Evolutionary conservation across 2,888 invertebrate genomes (phyloP), one percentile per base, ranked within the genome.

Genomic region (Pristionchus arcanus): DNA sequence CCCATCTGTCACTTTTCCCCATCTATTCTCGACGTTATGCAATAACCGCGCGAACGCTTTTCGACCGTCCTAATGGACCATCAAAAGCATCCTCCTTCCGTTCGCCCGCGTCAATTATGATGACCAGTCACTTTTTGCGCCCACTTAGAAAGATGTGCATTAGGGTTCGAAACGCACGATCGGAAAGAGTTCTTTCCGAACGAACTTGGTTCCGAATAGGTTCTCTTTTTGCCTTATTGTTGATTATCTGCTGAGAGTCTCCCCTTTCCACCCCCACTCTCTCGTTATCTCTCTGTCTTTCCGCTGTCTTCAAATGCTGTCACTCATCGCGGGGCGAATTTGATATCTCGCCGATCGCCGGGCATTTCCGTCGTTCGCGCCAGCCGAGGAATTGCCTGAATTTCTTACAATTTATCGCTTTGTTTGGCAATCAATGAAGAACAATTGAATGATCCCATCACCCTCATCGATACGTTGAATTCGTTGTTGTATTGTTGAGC

Each of bases 101-200:
- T 81, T 81, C 81, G 53, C 49, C 28, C 81, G 81, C 81, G 9
- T 53, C 81, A 81, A 81, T 81, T 81, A 81, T 81, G 81, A 42
- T 28, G 42, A 28, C 81, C 81, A 81, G 81, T 53, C 81, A 81
- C 81, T 81, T 42, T 81, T 81, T 81, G n/a, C 28, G 81, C 81
- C 13, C 81, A 74, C 74, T 74, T 74, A 37, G 74, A n/a, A 11
- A 42, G 34, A 21, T 15, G 31, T 11, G 74, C 74, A 42, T 42
- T 37, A 77, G 74, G 21, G 42, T 42, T 77, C 5, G 34, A 9
- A 25, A 42, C 42, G 74, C 21, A 42, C 42, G 74, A 16, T 15
- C 37, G 42, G 25, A 77, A 37, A 42, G 42, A 42, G 74, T 77
- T 77, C n/a, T 21, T 25, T 0, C 16, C 42, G 42, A 13, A 42